These are phyloP conservation scores for Ceuthmochares aereus DNA, from an alignment of 2,113 vertebrate species.

Conservation along the genomic window DNA sequence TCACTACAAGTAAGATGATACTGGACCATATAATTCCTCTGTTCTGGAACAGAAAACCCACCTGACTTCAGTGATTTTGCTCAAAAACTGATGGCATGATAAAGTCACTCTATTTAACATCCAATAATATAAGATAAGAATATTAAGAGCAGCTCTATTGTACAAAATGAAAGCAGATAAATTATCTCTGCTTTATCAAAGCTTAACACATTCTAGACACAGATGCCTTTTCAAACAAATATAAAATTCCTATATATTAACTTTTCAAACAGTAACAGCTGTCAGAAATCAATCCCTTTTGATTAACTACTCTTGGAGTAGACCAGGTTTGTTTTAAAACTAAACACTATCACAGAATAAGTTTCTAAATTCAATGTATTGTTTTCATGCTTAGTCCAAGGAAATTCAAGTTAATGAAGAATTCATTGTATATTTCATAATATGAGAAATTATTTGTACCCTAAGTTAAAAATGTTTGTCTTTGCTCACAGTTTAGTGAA, in stretches of 20 bases:
- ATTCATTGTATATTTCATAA: neutral
- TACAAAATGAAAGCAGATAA: constrained; percentile 53
- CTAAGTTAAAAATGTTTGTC: neutral
- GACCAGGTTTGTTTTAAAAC: constrained; percentile 5
- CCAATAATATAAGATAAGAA: constrained; percentile 41
- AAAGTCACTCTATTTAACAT: constrained; percentile 30
- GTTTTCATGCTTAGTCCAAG: neutral
- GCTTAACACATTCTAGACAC: constrained; percentile 60
- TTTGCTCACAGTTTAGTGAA: neutral
- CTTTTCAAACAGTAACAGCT: constrained; percentile 56
- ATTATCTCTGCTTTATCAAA: constrained; percentile 54
- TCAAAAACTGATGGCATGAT: constrained; percentile 30
- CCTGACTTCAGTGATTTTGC: constrained; percentile 38
- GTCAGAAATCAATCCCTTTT: constrained; percentile 49
- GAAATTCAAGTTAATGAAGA: neutral
- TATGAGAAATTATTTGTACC: neutral
- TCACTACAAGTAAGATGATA: neutral
- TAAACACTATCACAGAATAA: neutral
- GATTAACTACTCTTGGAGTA: constrained; percentile 14
- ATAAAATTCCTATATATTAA: constrained; percentile 56
- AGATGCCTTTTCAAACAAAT: constrained; percentile 54
- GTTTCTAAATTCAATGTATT: neutral
- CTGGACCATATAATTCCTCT: neutral
- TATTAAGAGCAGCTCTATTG: constrained; percentile 60
- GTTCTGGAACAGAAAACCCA: neutral